Evolutionary conservation across 2,888 invertebrate species (phyloP), one percentile per base, ranked within the genome.

Genomic region (Stenodema calcarata): DNA sequence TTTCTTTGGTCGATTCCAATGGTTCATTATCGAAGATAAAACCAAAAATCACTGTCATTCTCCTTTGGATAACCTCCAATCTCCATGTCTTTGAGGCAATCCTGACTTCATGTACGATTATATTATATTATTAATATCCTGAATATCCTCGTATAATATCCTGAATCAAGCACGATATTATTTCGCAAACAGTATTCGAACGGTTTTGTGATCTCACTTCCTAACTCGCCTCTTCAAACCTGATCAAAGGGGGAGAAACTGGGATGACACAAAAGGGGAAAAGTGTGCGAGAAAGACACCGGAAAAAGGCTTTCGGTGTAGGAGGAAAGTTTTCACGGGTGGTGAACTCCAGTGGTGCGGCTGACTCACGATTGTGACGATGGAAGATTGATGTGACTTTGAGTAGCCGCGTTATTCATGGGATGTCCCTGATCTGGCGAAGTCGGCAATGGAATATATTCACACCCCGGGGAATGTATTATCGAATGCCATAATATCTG

Each of bases 271-370:
- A n/a, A n/a, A 35, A 75, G 35, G 16, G 54, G 54, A n/a, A 18
- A 54, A 54, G 54, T 18, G 23, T 7, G 62, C 3, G 73, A 30
- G 35, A 30, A 75, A 35, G 73, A 30, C 35, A 12, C 18, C 6
- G n/a, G 41, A 75, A 75, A 75, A 75, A 75, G 73, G 73, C 41
- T 75, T 75, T 75, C 41, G 9, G 35, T 75, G 73, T 75, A n/a
- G 30, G 4, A 16, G 73, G 35, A 23, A 62, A 62, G 62, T 62
- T 62, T 62, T 62, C 62, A 62, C 62, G 62, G 62, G 62, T 62
- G 62, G 62, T 18, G 62, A 62, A 62, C 62, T 62, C 23, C 62
- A 18, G 16, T 7, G 62, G 4, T 62, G 23, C 4, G 62, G 18
- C 9, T 62, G 62, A 62, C 62, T 62, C 62, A 23, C 27, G 62